Evolutionary conservation across 2,888 invertebrate genomes (phyloP).

Genomic region (Melanotus villosus): DNA sequence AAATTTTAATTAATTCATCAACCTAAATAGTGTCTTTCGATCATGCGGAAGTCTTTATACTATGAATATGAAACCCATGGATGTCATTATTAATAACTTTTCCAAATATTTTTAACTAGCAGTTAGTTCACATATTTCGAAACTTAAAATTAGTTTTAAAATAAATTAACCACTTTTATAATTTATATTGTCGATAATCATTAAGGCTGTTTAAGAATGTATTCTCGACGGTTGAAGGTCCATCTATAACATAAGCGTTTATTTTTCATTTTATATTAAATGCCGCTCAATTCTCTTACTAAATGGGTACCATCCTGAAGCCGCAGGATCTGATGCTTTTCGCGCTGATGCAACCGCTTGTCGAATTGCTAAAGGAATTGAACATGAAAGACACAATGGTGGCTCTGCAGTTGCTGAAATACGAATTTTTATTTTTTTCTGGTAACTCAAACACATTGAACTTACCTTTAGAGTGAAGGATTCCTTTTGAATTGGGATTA

Average conservation of each 20-base stretch:
- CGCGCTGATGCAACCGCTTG: slow-evolving; percentile 58
- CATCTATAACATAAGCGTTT: slow-evolving; percentile 32
- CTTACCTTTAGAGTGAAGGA: slow-evolving; percentile 82
- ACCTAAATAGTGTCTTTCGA: too few relatives aligned
- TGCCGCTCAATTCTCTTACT: too few relatives aligned
- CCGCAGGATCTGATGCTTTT: slow-evolving; percentile 51
- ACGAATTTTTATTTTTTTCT: neutral
- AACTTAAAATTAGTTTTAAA: too few relatives aligned
- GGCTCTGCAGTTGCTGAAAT: slow-evolving; percentile 77
- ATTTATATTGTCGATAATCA: slow-evolving; percentile 41
- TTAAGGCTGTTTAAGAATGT: slow-evolving; percentile 38
- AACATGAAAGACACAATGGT: slow-evolving; percentile 72
- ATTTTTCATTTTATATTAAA: neutral
- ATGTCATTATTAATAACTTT: too few relatives aligned
- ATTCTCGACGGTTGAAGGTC: slow-evolving; percentile 44
- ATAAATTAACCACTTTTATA: too few relatives aligned
- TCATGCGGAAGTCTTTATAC: too few relatives aligned
- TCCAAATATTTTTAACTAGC: too few relatives aligned
- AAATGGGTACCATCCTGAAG: slow-evolving; percentile 56
- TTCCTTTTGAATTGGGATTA: slow-evolving; percentile 75
- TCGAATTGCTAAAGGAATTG: slow-evolving; percentile 64
- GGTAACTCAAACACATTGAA: neutral
- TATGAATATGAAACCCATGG: too few relatives aligned
- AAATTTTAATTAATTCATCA: too few relatives aligned
- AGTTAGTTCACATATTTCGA: too few relatives aligned